Percentiles rank a stretch among this genome's conserved stretches.
Conservation (phyloP, 92 coral and sea anemone genomes). For the Parazoanthus swiftii region DNA sequence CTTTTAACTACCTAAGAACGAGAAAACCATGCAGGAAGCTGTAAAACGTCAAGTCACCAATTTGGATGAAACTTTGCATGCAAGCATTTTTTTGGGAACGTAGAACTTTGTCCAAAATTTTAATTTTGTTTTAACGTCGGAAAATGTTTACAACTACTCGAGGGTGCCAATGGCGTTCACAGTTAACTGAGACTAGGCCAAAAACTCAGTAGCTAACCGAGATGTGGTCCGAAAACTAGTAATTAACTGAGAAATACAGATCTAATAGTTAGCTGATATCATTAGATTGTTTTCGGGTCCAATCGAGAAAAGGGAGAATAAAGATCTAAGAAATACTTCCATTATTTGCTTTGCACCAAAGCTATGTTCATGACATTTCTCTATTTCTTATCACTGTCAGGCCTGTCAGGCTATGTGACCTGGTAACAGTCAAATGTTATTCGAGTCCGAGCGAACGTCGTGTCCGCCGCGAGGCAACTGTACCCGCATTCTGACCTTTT, state of each 20-base stretch:
- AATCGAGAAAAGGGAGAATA: neutral
- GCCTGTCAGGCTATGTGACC: slow-evolving; percentile 23
- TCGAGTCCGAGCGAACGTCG: slow-evolving; percentile 18
- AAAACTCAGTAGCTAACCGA: neutral
- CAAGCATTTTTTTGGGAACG: too few species aligned
- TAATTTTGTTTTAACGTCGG: too few species aligned
- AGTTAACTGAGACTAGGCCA: neutral
- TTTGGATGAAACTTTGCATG: too few species aligned
- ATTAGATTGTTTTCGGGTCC: neutral
- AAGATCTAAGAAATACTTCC: neutral
- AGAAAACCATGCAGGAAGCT: too few species aligned
- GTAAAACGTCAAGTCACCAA: too few species aligned
- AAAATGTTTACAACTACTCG: neutral
- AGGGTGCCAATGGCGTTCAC: neutral
- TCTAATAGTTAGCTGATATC: slow-evolving; percentile 3
- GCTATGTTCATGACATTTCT: neutral
- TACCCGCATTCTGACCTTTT: slow-evolving; percentile 22
- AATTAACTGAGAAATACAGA: slow-evolving; percentile 8
- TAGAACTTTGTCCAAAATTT: too few species aligned
- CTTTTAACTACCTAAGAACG: too few species aligned
- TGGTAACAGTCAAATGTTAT: slow-evolving; percentile 38
- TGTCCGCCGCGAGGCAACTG: slow-evolving; percentile 10
- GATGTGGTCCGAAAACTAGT: neutral
- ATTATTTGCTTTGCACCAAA: slow-evolving; percentile 1
- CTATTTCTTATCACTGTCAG: neutral